phyloP scores from a whole-genome alignment of 1,140 invertebrate genomes.

The Pantala flavescens region DNA sequence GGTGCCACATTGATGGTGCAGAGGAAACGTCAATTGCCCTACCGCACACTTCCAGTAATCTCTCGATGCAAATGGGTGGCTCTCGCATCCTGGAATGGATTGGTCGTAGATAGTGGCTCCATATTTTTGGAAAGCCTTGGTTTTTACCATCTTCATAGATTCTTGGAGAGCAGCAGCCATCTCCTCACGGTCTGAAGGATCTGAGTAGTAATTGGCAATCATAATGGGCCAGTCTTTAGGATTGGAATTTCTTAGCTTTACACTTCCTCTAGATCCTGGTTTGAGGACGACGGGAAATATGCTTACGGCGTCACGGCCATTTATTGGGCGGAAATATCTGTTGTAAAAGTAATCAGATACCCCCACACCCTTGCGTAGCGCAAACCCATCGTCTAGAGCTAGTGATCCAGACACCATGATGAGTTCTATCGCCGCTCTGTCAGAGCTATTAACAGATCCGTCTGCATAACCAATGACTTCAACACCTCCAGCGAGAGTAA shows the following conservation, averaged over 20 bases:
- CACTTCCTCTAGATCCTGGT: slow-evolving; percentile 48
- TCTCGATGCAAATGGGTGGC: slow-evolving; percentile 25
- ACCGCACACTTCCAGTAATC: slow-evolving; percentile 32
- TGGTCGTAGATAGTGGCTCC: slow-evolving; percentile 25
- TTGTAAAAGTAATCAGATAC: slow-evolving; percentile 32
- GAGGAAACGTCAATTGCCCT: slow-evolving; percentile 24
- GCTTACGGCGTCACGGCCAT: slow-evolving; percentile 27
- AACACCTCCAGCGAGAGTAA: slow-evolving; percentile 35
- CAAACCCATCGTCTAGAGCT: slow-evolving; percentile 35
- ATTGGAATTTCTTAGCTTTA: slow-evolving; percentile 45
- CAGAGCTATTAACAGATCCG: slow-evolving; percentile 35
- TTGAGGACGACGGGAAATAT: slow-evolving; percentile 29
- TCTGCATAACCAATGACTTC: slow-evolving; percentile 36
- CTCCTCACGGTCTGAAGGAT: slow-evolving; percentile 36
- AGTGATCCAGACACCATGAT: slow-evolving; percentile 38
- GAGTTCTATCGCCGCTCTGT: slow-evolving; percentile 41
- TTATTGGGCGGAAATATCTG: slow-evolving; percentile 24
- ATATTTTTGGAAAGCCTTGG: slow-evolving; percentile 27
- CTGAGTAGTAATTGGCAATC: slow-evolving; percentile 49
- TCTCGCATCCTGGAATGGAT: slow-evolving; percentile 26
- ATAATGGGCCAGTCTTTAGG: slow-evolving; percentile 52
- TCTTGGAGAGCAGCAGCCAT: slow-evolving; percentile 38
- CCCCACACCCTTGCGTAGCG: slow-evolving; percentile 33
- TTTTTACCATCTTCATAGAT: slow-evolving; percentile 28
- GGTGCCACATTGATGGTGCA: slow-evolving; percentile 21